These are phyloP conservation scores for Nemotelus nigrinus DNA, from an alignment of 2,888 invertebrate genomes.

Conservation along the genomic window DNA sequence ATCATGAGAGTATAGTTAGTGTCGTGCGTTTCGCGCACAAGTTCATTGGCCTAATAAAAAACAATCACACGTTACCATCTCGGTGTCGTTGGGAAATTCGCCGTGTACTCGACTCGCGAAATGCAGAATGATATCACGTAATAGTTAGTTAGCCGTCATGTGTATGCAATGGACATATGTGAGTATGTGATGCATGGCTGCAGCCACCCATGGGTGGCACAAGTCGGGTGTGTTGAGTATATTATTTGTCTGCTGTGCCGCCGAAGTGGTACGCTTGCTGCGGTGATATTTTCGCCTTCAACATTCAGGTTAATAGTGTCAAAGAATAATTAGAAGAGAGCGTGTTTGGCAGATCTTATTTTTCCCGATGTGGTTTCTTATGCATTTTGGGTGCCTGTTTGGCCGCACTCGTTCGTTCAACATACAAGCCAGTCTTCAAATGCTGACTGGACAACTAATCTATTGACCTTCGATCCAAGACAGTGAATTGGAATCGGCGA, in stretches of 20 bases:
- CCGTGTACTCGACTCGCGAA: background rate
- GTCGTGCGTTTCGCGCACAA: conserved; percentile 36
- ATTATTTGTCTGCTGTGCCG: background rate
- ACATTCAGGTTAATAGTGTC: background rate
- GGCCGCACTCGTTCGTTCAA: too few relatives aligned
- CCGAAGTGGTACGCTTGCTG: background rate
- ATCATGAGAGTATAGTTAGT: background rate
- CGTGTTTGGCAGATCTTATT: too few relatives aligned
- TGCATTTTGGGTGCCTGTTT: too few relatives aligned
- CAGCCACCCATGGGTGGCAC: background rate
- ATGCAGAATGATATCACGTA: conserved; percentile 16
- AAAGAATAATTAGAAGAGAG: background rate
- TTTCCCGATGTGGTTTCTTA: too few relatives aligned
- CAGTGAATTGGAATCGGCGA: too few relatives aligned
- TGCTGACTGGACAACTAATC: too few relatives aligned
- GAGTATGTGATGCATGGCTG: too few relatives aligned
- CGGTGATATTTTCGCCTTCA: background rate
- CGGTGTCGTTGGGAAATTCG: conserved; percentile 7
- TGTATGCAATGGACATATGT: background rate
- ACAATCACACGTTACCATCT: conserved; percentile 36
- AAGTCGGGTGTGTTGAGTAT: background rate
- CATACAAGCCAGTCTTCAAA: too few relatives aligned
- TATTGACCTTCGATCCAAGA: too few relatives aligned
- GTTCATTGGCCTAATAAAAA: conserved; percentile 43
- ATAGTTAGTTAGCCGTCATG: background rate